Percentiles rank a stretch among this genome's conserved stretches.
Evolutionary conservation across 2,113 vertebrate species (phyloP).

Genomic region (Xenopus tropicalis): DNA sequence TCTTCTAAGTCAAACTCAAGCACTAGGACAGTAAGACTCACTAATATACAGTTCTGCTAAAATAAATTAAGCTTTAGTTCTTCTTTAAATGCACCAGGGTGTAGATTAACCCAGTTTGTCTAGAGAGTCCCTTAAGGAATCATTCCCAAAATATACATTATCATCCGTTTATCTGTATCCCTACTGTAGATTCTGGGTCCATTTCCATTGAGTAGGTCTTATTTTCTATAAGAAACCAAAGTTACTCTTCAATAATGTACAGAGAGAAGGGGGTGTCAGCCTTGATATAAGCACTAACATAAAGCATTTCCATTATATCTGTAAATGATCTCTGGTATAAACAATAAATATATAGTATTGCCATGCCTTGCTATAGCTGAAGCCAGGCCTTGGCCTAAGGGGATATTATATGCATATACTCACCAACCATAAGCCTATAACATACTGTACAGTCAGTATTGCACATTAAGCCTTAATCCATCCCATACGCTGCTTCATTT

Average conservation of each 20-base stretch:
- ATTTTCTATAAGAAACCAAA: not conserved
- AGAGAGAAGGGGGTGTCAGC: constrained; percentile 14
- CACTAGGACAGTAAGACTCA: no score
- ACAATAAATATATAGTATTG: not conserved
- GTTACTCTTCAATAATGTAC: not conserved
- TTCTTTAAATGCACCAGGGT: no score
- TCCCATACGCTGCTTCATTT: not conserved
- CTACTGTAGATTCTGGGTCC: no score
- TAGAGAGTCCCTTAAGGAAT: no score
- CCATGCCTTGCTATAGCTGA: not conserved
- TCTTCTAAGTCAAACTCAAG: no score
- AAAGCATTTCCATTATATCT: constrained; percentile 22
- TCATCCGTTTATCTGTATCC: no score
- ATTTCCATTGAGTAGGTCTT: no score
- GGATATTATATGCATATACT: not conserved
- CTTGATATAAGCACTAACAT: constrained; percentile 14
- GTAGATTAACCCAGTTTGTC: no score
- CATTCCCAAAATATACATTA: no score
- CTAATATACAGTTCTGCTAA: no score
- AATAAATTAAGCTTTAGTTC: no score
- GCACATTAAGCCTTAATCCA: not conserved
- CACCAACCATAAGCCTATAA: not conserved
- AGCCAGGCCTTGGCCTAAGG: not conserved
- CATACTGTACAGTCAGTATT: not conserved
- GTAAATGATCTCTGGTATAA: constrained; percentile 17